These are phyloP conservation scores for Fopius arisanus DNA, from an alignment of 1,140 invertebrate species.

Conservation along the genomic window DNA sequence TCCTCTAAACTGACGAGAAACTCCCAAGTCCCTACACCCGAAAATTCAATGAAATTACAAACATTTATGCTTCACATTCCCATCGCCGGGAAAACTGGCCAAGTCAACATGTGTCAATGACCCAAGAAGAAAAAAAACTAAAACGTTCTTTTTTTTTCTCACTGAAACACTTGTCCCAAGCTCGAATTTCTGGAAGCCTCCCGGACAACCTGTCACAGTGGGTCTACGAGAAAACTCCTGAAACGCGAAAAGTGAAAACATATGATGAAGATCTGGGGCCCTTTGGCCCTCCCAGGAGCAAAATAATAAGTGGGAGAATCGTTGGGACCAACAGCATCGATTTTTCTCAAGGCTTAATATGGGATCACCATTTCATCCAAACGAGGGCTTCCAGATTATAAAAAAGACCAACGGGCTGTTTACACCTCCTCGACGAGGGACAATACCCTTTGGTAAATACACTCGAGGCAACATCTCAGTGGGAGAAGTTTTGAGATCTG, in stretches of 20 bases:
- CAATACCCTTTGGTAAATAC: constrained; percentile 15
- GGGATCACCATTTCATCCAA: neutral
- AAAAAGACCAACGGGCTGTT: constrained; percentile 27
- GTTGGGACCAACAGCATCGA: neutral
- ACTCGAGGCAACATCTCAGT: constrained; percentile 9
- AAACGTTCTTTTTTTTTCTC: neutral
- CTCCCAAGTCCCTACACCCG: neutral
- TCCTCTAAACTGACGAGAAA: neutral
- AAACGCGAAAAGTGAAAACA: constrained; percentile 21
- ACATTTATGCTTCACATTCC: neutral
- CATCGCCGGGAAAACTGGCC: neutral
- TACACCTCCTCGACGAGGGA: constrained; percentile 23
- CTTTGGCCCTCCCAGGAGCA: neutral
- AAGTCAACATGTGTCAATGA: constrained; percentile 18
- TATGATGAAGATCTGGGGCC: neutral
- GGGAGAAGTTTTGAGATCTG: constrained; percentile 9
- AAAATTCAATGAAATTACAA: neutral
- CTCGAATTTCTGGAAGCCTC: neutral
- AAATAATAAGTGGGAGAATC: neutral
- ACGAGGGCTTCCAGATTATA: neutral
- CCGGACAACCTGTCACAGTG: constrained; percentile 18
- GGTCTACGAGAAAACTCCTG: neutral
- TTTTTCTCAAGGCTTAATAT: neutral
- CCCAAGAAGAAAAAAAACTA: constrained; percentile 3
- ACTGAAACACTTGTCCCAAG: constrained; percentile 12